Evolutionary conservation across 2,888 invertebrate genomes (phyloP).

Genomic region (Chrysolina oricalcia): DNA sequence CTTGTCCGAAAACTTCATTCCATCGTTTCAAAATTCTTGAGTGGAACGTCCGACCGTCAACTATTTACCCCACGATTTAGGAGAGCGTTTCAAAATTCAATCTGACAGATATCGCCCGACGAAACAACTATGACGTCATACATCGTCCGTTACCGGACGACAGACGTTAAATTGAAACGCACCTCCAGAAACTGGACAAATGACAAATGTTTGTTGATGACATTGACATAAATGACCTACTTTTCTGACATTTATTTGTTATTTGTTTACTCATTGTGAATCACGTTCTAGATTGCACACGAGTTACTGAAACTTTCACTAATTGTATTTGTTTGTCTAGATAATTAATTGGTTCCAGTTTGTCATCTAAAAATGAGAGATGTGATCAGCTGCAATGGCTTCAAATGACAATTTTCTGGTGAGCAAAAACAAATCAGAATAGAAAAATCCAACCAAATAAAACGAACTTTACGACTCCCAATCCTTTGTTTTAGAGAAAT

Average conservation of each 20-base stretch:
- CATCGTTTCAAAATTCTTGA: too few relatives aligned
- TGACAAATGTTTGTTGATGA: too few relatives aligned
- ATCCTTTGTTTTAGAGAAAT: conserved; percentile 32
- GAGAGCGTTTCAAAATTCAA: too few relatives aligned
- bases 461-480: neutral
- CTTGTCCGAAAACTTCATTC: too few relatives aligned
- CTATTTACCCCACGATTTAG: too few relatives aligned
- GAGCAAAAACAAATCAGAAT: neutral
- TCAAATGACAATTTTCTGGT: neutral
- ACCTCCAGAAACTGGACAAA: too few relatives aligned
- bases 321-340: neutral
- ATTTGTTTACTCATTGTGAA: conserved; percentile 12
- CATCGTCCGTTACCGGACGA: too few relatives aligned
- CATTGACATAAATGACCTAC: too few relatives aligned
- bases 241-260: neutral
- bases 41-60: too few relatives aligned
- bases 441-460: neutral
- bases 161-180: too few relatives aligned
- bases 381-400: neutral
- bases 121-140: too few relatives aligned
- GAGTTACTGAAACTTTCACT: neutral
- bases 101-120: too few relatives aligned
- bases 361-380: neutral
- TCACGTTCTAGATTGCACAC: neutral
- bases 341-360: neutral